phyloP scores from a whole-genome alignment of 37 sponge, comb jelly and placozoan genomes.

The Spongilla lacustris region DNA sequence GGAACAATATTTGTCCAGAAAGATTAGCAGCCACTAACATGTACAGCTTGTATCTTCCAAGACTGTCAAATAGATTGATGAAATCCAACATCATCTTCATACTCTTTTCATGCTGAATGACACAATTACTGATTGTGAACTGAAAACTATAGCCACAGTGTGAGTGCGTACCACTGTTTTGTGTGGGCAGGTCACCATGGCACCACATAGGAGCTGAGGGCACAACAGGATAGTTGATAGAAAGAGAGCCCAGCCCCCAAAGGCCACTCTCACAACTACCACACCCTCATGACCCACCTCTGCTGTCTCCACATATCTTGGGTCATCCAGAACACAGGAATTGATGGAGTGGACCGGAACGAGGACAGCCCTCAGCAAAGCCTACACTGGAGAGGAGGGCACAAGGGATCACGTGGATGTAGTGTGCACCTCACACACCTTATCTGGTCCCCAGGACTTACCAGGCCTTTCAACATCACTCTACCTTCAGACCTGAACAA shows the following conservation, averaged over 20 bases:
- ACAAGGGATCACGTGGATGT: neutral
- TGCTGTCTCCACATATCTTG: slow-evolving; percentile 17
- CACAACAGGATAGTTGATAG: neutral
- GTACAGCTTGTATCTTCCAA: slow-evolving; percentile 41
- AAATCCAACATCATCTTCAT: slow-evolving; percentile 16
- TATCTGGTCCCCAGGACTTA: neutral
- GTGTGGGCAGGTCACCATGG: slow-evolving; percentile 25
- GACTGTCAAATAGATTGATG: slow-evolving; percentile 17
- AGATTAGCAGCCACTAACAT: neutral
- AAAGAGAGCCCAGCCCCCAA: neutral
- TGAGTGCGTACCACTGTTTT: slow-evolving; percentile 19
- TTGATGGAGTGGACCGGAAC: slow-evolving; percentile 28
- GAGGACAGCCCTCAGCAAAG: slow-evolving; percentile 18
- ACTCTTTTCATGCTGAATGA: slow-evolving; percentile 38
- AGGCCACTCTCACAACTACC: neutral
- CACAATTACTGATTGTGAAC: neutral
- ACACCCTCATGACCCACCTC: slow-evolving; percentile 9
- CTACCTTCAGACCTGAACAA: neutral
- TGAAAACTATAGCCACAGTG: neutral
- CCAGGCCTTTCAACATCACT: slow-evolving; percentile 36
- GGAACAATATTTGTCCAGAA: too few relatives aligned
- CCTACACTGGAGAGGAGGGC: neutral
- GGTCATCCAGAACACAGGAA: slow-evolving; percentile 11
- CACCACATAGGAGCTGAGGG: slow-evolving; percentile 16
- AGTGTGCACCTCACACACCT: slow-evolving; percentile 10